Conservation (phyloP, 1,140 invertebrate species). For the Listronotus bonariensis region DNA sequence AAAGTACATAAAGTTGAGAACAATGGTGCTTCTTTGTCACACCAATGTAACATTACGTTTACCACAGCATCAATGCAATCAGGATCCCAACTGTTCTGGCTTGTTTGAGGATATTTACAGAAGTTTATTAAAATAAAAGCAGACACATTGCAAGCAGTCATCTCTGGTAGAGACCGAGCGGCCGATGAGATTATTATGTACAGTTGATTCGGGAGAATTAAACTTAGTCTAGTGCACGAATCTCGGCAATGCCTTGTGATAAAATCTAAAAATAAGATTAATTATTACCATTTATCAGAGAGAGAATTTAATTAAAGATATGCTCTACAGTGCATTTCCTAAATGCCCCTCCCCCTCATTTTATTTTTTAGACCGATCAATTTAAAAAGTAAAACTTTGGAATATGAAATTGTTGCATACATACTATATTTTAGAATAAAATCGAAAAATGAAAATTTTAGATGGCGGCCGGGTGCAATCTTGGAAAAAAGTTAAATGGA, state of each 20-base stretch:
- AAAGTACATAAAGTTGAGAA: slow-evolving; percentile 66
- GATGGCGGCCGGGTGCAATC: too few relatives aligned
- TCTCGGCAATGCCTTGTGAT: slow-evolving; percentile 60
- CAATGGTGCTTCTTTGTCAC: slow-evolving; percentile 64
- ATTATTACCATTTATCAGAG: too few relatives aligned
- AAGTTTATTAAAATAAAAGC: slow-evolving; percentile 61
- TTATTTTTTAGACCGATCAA: too few relatives aligned
- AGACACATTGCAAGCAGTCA: slow-evolving; percentile 58
- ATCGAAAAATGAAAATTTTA: too few relatives aligned
- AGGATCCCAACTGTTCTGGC: slow-evolving; percentile 37
- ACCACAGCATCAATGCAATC: slow-evolving; percentile 56
- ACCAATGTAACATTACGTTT: slow-evolving; percentile 64
- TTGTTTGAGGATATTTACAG: slow-evolving; percentile 52
- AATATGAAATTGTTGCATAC: too few relatives aligned
- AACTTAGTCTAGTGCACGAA: slow-evolving; percentile 52
- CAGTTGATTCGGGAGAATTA: slow-evolving; percentile 55
- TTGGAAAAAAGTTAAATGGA: too few relatives aligned
- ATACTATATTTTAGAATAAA: too few relatives aligned
- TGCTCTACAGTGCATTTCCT: too few relatives aligned
- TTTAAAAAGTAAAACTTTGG: too few relatives aligned
- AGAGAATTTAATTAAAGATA: too few relatives aligned
- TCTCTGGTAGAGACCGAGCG: slow-evolving; percentile 61
- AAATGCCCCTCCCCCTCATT: too few relatives aligned
- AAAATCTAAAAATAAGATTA: slow-evolving; percentile 60
- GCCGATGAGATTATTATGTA: slow-evolving; percentile 58